Conservation (phyloP, 2,113 vertebrate species). For the Tursiops truncatus region DNA sequence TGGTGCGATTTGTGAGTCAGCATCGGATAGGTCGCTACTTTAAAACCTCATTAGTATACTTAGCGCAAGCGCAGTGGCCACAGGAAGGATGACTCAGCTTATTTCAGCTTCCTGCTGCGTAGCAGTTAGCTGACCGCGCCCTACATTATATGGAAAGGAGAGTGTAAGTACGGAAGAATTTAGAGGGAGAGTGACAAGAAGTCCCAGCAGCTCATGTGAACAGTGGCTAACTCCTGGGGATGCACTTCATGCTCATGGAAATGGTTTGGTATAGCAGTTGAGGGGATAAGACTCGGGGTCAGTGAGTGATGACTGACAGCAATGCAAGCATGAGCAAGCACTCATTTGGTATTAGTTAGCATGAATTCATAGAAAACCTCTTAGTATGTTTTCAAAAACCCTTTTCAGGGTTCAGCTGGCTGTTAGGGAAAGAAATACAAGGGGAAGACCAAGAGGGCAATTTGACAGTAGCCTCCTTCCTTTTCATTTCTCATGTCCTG, state of each 20-base stretch:
- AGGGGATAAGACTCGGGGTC: too few species aligned
- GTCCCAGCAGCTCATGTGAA: neutral
- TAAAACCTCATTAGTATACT: too few species aligned
- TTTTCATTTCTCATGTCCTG: neutral
- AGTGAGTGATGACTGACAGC: neutral
- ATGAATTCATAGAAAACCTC: neutral
- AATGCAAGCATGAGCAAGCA: neutral
- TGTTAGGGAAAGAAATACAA: neutral
- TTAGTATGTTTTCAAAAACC: neutral
- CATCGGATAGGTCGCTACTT: too few species aligned
- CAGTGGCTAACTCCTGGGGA: neutral
- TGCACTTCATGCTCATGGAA: neutral
- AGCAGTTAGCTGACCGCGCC: too few species aligned
- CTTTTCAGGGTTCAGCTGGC: neutral
- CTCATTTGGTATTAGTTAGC: neutral
- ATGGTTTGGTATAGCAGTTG: neutral
- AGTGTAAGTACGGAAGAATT: neutral
- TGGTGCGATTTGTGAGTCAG: too few species aligned
- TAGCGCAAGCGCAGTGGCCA: too few species aligned
- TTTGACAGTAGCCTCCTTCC: neutral
- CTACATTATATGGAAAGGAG: neutral
- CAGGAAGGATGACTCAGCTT: too few species aligned
- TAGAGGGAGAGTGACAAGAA: neutral
- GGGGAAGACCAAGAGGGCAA: neutral
- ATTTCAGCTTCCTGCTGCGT: too few species aligned